phyloP scores from a whole-genome alignment of 2,888 invertebrate species.

The Oxystoma pomonae region DNA sequence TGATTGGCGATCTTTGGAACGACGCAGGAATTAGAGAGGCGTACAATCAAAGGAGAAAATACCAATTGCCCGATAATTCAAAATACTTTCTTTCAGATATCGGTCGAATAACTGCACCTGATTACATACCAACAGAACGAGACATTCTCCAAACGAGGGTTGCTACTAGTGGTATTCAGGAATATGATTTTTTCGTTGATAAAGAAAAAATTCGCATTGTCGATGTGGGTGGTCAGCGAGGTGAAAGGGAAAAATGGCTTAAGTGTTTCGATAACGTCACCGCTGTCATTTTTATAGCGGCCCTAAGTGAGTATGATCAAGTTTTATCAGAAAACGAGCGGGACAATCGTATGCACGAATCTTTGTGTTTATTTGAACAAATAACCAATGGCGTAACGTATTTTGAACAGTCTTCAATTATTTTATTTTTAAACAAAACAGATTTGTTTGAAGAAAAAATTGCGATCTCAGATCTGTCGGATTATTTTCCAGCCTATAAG shows the following conservation, averaged over 20 bases:
- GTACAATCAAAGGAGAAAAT: background rate
- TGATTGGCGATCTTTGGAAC: background rate
- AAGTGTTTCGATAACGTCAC: slow-evolving; percentile 99
- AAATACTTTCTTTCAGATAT: background rate
- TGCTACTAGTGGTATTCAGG: background rate
- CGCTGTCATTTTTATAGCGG: slow-evolving; percentile 98
- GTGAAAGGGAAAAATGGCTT: slow-evolving; percentile 98
- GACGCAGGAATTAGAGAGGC: background rate
- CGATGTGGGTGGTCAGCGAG: slow-evolving; percentile 97
- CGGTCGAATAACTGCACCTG: too few species aligned
- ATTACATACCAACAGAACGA: too few species aligned
- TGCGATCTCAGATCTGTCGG: background rate
- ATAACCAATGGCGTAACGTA: slow-evolving; percentile 99
- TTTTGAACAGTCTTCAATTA: slow-evolving; percentile 97
- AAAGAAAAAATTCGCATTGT: slow-evolving; percentile 72
- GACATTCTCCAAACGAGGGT: background rate
- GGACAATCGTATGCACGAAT: slow-evolving; percentile 93
- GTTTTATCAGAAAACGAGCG: slow-evolving; percentile 96
- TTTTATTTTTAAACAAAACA: slow-evolving; percentile 98
- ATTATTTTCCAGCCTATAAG: background rate
- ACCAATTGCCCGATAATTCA: background rate
- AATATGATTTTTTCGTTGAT: background rate
- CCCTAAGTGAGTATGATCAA: slow-evolving; percentile 97
- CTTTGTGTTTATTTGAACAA: slow-evolving; percentile 88
- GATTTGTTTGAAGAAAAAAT: slow-evolving; percentile 97